Percentiles rank a stretch among this genome's conserved stretches.
Evolutionary conservation across 2,797 vertebrate genomes (phyloP).

Genomic region (Myotis daubentonii): DNA sequence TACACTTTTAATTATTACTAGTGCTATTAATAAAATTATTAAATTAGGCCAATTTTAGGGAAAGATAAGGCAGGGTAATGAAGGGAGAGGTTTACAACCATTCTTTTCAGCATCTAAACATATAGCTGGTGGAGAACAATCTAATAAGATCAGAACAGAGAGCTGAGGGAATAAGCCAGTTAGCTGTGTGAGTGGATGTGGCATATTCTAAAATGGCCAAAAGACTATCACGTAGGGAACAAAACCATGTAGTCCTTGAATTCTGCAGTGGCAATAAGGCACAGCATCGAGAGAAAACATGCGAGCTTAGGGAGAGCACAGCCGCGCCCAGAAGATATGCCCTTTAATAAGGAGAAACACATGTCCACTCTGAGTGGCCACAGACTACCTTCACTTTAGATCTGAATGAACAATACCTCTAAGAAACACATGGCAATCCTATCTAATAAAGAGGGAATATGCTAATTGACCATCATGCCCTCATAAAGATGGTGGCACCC

Average conservation of each 20-base stretch:
- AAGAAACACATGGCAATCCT: neutral
- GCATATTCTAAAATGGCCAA: neutral
- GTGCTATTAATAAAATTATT: neutral
- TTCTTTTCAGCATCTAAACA: neutral
- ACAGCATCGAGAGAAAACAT: neutral
- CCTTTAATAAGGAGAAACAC: constrained; percentile 32
- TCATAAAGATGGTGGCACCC: too few species aligned
- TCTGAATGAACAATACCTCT: neutral
- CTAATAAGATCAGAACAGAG: neutral
- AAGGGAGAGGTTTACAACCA: neutral
- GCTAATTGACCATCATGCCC: too few species aligned
- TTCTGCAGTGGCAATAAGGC: neutral
- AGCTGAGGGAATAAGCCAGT: neutral
- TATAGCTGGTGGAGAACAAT: neutral
- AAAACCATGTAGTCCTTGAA: neutral
- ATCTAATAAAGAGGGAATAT: too few species aligned
- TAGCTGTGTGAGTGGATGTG: neutral
- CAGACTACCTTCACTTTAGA: neutral
- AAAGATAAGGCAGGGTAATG: neutral
- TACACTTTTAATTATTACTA: neutral
- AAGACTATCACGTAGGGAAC: neutral
- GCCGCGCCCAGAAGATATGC: neutral
- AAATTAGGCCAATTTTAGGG: constrained; percentile 11
- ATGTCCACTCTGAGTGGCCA: neutral
- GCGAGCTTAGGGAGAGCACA: neutral